Evolutionary conservation across 2,888 invertebrate species (phyloP), one percentile per base, ranked within the genome.

Genomic region (Nymphalis urticae): DNA sequence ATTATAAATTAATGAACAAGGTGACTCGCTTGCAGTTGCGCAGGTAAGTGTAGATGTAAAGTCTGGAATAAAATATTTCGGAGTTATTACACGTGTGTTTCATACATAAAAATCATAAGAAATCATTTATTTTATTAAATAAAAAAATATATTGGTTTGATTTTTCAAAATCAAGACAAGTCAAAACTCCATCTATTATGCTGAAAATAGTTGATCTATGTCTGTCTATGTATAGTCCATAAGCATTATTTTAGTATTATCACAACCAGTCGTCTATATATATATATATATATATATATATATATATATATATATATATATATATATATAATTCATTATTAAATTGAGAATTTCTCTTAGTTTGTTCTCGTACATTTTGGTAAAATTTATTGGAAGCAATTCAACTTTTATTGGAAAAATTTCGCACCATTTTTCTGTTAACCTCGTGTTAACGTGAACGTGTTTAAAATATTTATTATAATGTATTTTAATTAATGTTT

Each of bases 21-120:
- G 77, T 8, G 75, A 64, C 64, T 76, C 76, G 61, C 72, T 73
- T 10, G 77, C 77, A 2, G 82, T 75, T 36, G 85, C 81, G 69
- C 90, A 91, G 66, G 80, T 78, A 68, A 91, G 76, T 27, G 80
- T 75, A 59, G 88, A 86, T 62, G 76, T 78, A 75, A 85, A 90
- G 82, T 85, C 89, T 90, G 88, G 61, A 72, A 75, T 72, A 67
- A 68, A 68, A 66, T 62, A 48, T 42, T 42, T 42, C 6, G 4
- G 42, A 19, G 5, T 19, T 19, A 42, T 58, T 58, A 58, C 17
- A 19, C 19, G 4, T 32, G 17, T 36, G 19, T n/a, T 4, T n/a
- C 8, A 56, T n/a, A 54, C 16, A 13, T 13, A n/a, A 10, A 16
- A 51, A 19, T 19, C 1, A 21, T 48, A 48, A n/a, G n/a, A n/a